A percentile compares a stretch with the other conserved stretches of the same genome.
Conservation (phyloP, 2,113 vertebrate species). For the Myxocyprinus asiaticus region DNA sequence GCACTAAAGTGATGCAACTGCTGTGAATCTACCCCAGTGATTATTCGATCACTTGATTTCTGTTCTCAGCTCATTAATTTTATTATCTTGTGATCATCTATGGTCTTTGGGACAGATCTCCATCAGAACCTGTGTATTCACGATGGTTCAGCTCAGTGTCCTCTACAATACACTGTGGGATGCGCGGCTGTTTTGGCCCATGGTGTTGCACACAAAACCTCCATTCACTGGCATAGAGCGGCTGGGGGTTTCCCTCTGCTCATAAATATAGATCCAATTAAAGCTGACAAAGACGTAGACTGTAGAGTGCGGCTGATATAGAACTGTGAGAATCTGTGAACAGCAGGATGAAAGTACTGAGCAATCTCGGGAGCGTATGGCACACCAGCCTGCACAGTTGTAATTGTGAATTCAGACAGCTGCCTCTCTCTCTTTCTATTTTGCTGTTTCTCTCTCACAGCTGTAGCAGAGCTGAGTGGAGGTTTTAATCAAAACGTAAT, state of each 20-base stretch:
- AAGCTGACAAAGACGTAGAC: constrained; percentile 33
- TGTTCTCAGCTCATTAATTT: neutral
- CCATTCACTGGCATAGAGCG: neutral
- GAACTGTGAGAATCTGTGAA: neutral
- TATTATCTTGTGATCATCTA: constrained; percentile 4
- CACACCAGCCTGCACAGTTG: neutral
- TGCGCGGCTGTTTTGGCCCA: constrained; percentile 2
- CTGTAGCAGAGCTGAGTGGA: constrained; percentile 41
- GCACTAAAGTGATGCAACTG: too few species aligned
- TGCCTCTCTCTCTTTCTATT: constrained; percentile 28
- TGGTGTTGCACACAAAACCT: constrained; percentile 39
- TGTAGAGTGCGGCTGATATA: neutral
- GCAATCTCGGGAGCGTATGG: neutral
- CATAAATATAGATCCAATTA: constrained; percentile 46
- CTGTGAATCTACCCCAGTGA: too few species aligned
- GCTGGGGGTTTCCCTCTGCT: constrained; percentile 16
- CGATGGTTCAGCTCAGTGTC: neutral
- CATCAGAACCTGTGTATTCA: constrained; percentile 4
- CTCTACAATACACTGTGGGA: neutral
- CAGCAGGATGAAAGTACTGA: constrained; percentile 7
- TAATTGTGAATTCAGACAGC: constrained; percentile 47
- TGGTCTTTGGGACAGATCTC: neutral
- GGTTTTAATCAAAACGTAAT: constrained; percentile 56
- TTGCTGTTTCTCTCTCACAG: constrained; percentile 15
- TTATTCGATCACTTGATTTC: neutral